Evolutionary conservation across 2,888 invertebrate species (phyloP).

Genomic region (Agrotis clavis): DNA sequence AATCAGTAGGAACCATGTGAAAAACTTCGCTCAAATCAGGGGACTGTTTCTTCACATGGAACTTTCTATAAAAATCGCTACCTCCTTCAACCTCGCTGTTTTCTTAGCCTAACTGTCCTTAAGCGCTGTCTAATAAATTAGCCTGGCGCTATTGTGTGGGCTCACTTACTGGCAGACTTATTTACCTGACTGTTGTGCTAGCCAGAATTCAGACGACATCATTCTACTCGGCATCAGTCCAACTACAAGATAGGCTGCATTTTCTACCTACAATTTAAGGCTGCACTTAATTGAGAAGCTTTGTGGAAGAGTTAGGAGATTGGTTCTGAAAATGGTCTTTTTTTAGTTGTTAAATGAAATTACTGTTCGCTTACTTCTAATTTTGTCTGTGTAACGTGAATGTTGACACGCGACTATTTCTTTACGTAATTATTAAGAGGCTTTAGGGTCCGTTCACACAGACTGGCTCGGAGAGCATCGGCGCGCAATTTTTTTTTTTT

Average conservation of each 20-base stretch:
- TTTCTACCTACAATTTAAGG: conserved; percentile 46
- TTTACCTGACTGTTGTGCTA: conserved; percentile 82
- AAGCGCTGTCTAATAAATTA: conserved; percentile 87
- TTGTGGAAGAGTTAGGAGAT: not conserved
- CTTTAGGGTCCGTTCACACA: no score
- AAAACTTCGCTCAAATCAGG: no score
- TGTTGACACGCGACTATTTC: no score
- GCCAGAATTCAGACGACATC: conserved; percentile 73
- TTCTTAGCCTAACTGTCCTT: conserved; percentile 72
- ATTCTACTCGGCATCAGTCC: conserved; percentile 69
- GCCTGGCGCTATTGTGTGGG: conserved; percentile 84
- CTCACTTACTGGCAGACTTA: conserved; percentile 87
- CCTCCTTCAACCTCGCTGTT: conserved; percentile 46
- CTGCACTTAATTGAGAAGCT: conserved; percentile 23
- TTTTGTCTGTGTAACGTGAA: no score
- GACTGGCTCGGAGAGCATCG: no score
- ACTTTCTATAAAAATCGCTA: not conserved
- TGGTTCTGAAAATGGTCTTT: not conserved
- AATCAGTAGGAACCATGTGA: no score
- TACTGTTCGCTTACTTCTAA: no score
- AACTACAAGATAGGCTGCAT: conserved; percentile 56
- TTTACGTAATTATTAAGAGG: no score
- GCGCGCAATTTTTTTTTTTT: no score
- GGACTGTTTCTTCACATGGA: no score
- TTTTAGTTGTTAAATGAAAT: no score